phyloP scores from a whole-genome alignment of 2,888 invertebrate species.

The Sphaeridia pumilis region DNA sequence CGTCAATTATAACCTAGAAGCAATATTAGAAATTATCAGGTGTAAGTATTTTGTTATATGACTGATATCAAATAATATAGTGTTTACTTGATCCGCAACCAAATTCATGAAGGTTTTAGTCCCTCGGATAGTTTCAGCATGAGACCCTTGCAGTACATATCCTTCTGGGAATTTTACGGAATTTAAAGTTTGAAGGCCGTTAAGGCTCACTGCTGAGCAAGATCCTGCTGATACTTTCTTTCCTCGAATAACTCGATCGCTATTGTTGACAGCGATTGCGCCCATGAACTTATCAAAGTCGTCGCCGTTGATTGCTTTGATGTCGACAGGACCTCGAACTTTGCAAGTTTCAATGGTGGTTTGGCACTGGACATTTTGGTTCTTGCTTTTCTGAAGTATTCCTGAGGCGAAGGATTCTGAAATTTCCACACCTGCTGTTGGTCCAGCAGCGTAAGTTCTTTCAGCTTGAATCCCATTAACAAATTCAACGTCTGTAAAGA shows the following conservation, averaged over 20 bases:
- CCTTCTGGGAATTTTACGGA: constrained; percentile 16
- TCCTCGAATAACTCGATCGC: constrained; percentile 13
- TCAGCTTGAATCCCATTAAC: neutral
- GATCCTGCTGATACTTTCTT: constrained; percentile 6
- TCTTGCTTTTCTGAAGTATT: constrained; percentile 18
- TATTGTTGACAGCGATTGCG: constrained; percentile 9
- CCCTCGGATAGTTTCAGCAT: neutral
- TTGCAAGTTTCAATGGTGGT: constrained; percentile 7
- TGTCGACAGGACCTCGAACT: neutral
- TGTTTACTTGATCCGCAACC: neutral
- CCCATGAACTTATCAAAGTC: constrained; percentile 13
- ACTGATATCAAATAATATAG: neutral
- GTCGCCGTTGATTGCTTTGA: constrained; percentile 14
- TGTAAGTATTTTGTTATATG: too few species aligned
- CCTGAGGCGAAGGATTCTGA: constrained; percentile 18
- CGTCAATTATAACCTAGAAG: constrained; percentile 16
- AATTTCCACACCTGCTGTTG: neutral
- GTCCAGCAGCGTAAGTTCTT: neutral
- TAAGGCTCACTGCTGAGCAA: neutral
- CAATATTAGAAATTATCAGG: neutral
- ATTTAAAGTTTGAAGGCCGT: constrained; percentile 16
- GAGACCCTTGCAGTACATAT: neutral
- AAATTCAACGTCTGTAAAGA: constrained; percentile 13
- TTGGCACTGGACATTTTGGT: constrained; percentile 5
- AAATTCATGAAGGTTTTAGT: neutral